Percentiles rank a stretch among this genome's conserved stretches.
Evolutionary conservation across 2,113 vertebrate genomes (phyloP).

Genomic region (Cinclus cinclus): DNA sequence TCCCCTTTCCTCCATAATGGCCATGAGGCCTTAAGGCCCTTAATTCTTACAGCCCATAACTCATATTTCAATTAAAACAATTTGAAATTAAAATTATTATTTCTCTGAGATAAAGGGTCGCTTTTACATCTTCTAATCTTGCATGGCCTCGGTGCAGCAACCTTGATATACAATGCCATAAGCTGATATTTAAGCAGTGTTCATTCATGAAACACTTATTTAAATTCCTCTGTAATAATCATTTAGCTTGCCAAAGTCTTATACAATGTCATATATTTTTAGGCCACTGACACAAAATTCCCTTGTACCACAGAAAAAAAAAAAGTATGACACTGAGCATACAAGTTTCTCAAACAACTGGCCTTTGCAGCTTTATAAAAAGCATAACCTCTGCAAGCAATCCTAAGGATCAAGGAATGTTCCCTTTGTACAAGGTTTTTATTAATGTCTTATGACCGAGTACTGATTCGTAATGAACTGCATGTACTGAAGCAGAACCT

Average conservation of each 20-base stretch:
- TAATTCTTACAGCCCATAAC: neutral
- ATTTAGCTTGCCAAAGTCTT: constrained; percentile 39
- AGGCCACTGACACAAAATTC: constrained; percentile 8
- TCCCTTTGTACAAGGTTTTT: neutral
- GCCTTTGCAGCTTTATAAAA: neutral
- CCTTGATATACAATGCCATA: constrained; percentile 46
- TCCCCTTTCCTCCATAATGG: neutral
- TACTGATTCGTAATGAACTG: neutral
- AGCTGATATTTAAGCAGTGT: constrained; percentile 18
- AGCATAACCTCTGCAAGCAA: neutral
- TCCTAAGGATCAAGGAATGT: neutral
- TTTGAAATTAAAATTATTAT: constrained; percentile 31
- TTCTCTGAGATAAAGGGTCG: constrained; percentile 8
- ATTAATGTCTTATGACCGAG: neutral
- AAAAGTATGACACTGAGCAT: neutral
- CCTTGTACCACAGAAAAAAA: neutral
- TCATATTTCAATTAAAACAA: constrained; percentile 9
- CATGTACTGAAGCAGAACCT: neutral
- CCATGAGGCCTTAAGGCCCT: neutral
- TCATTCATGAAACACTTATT: constrained; percentile 46
- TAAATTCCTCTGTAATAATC: constrained; percentile 47
- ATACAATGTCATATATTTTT: constrained; percentile 38
- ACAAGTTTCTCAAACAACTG: neutral
- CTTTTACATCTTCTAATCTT: constrained; percentile 28
- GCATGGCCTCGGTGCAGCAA: neutral